phyloP scores from a whole-genome alignment of 2,797 vertebrate species.

The Coranthus polyacanthus region DNA sequence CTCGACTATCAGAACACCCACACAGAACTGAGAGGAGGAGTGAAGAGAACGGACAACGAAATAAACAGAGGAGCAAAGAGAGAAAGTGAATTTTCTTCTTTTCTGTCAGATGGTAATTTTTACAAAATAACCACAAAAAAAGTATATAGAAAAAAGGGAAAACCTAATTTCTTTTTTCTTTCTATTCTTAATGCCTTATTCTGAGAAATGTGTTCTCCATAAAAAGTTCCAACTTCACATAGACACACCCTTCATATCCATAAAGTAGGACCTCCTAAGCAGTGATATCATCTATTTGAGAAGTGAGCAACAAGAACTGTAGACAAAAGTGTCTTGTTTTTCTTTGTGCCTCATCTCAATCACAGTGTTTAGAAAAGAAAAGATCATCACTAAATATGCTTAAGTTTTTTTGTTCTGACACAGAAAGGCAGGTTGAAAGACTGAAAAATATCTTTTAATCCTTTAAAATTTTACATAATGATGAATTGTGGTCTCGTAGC shows the following conservation, averaged over 20 bases:
- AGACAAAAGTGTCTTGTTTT: too few relatives aligned
- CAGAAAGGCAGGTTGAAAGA: conserved; percentile 28
- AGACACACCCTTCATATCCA: conserved; percentile 11
- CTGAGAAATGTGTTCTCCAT: conserved; percentile 18
- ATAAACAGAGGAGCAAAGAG: conserved; percentile 26
- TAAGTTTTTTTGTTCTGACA: neutral
- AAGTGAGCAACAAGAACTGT: neutral
- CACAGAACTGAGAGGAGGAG: conserved; percentile 43
- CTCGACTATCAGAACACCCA: conserved; percentile 59
- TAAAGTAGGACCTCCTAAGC: conserved; percentile 17
- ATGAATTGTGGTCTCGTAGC: conserved; percentile 47
- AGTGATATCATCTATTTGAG: conserved; percentile 41
- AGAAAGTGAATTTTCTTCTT: conserved; percentile 26
- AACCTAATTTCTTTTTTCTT: conserved; percentile 5
- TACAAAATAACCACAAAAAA: conserved; percentile 38
- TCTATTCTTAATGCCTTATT: conserved; percentile 16
- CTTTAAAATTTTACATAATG: conserved; percentile 45
- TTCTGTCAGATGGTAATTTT: conserved; percentile 13
- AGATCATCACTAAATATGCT: too few relatives aligned
- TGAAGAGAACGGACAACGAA: conserved; percentile 10
- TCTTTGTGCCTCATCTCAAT: conserved; percentile 25
- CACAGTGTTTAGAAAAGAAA: conserved; percentile 14
- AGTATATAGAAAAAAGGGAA: neutral
- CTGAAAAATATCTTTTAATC: conserved; percentile 24
- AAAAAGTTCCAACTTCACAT: conserved; percentile 17